Evolutionary conservation across 2,888 invertebrate genomes (phyloP).

Genomic region (Leistus spinibarbis): DNA sequence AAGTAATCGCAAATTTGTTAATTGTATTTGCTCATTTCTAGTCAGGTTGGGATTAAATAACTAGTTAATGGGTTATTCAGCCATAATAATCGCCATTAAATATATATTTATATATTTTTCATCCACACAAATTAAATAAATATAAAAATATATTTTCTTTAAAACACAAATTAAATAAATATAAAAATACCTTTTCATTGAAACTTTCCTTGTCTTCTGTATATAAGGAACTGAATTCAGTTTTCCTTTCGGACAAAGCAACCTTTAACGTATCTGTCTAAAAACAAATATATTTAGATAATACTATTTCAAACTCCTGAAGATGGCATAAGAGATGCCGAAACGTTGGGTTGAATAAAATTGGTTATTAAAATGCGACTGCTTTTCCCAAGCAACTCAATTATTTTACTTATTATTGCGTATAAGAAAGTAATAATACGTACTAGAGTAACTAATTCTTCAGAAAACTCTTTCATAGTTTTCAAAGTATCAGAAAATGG

Average conservation of each 20-base stretch:
- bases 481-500: constrained; percentile 51
- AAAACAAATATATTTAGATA: not conserved
- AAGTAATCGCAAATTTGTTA: too few relatives aligned
- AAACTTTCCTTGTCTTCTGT: not conserved
- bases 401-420: constrained; percentile 46
- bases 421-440: too few relatives aligned
- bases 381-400: constrained; percentile 53
- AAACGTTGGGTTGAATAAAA: too few relatives aligned
- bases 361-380: too few relatives aligned
- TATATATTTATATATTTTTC: too few relatives aligned
- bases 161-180: not conserved
- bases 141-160: not conserved
- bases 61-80: too few relatives aligned
- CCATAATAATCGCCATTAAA: too few relatives aligned
- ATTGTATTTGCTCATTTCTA: too few relatives aligned
- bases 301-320: too few relatives aligned
- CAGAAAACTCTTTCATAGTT: constrained; percentile 54
- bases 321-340: too few relatives aligned
- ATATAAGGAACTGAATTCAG: not conserved
- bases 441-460: constrained; percentile 55
- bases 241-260: constrained; percentile 9
- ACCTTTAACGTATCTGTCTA: constrained; percentile 25
- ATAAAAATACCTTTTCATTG: constrained; percentile 20
- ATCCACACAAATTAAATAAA: too few relatives aligned
- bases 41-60: too few relatives aligned